Evolutionary conservation across 1,140 invertebrate genomes (phyloP), one percentile per base, ranked within the genome.

Genomic region (Ceratina japonica): DNA sequence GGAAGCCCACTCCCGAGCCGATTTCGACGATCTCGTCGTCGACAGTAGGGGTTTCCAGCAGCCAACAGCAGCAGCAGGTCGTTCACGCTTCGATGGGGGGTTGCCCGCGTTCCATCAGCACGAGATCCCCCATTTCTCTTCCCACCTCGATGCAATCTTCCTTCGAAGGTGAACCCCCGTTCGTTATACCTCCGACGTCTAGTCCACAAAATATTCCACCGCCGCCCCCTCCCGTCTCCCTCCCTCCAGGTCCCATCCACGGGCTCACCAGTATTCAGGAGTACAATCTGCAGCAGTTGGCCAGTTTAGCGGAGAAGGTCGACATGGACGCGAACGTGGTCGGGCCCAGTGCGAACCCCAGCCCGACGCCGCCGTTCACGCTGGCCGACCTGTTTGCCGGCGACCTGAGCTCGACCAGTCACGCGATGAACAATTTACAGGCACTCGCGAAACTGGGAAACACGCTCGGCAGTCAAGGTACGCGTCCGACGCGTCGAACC

Each of bases 371-470:
- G 79, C 90, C 93, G 81, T 96, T 97, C 77, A 96, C 94, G 75
- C 88, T 97, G 75, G 95, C 95, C 13, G 96, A 97, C 87, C 92
- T 97, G 71, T 93, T 97, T 51, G 94, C 94, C 73, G 96, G 96
- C 44, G 96, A 97, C 88, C 89, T 94, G 2, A 94, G 92, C 82
- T 94, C 94, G 15, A 92, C 91, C n/a, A 95, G 95, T 89, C 96
- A 96, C 90, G 95, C 96, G 54, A 94, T 96, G 80, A 97, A 97
- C 89, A 98, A 98, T 93, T 93, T 98, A 70, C 96, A 97, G 89
- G 97, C 96, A 20, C 94, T 98, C 70, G 97, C 97, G 65, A 98
- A 98, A 92, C 93, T 98, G 54, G 97, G 96, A 86, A 93, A 92
- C 71, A 86, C 91, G 24, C 92, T 95, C 59, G 95, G 94, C 63